Evolutionary conservation across 1,140 invertebrate species (phyloP).

Genomic region (Drosophila hydei): DNA sequence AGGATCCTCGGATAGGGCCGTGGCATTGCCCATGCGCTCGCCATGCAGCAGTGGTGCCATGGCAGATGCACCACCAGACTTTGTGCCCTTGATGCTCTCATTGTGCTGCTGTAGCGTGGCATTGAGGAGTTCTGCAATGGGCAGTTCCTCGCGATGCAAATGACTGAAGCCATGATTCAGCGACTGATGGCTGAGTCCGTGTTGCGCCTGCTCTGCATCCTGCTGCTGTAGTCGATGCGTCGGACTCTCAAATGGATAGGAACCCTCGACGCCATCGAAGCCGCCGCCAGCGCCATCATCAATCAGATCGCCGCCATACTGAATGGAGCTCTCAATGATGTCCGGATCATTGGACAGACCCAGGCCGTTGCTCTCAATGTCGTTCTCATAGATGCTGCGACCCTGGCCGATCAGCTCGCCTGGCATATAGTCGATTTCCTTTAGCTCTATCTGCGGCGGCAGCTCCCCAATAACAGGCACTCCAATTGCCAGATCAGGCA

Average conservation of each 20-base stretch:
- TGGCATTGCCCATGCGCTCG: constrained; percentile 48
- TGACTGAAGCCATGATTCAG: constrained; percentile 54
- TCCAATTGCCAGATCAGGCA: constrained; percentile 81
- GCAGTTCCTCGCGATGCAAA: constrained; percentile 72
- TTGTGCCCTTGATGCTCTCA: constrained; percentile 6
- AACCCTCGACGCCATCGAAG: constrained; percentile 78
- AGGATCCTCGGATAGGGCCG: constrained; percentile 62
- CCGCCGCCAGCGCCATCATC: constrained; percentile 77
- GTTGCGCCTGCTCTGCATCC: constrained; percentile 15
- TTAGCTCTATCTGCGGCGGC: constrained; percentile 83
- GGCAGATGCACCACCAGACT: constrained; percentile 39
- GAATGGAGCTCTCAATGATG: constrained; percentile 73
- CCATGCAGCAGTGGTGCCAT: constrained; percentile 58
- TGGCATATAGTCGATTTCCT: constrained; percentile 83
- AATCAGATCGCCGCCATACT: constrained; percentile 80
- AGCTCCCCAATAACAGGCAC: constrained; percentile 82
- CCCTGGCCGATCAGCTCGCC: constrained; percentile 57
- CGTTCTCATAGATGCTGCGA: constrained; percentile 57
- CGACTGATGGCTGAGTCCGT: constrained; percentile 3
- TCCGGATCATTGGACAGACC: constrained; percentile 42
- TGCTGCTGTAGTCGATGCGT: constrained; percentile 48
- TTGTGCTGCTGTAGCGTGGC: constrained; percentile 58
- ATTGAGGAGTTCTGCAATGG: constrained; percentile 64
- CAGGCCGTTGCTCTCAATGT: constrained; percentile 62
- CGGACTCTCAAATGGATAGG: constrained; percentile 76